Conservation (phyloP, 2,113 vertebrate genomes). For the Catagonus wagneri region DNA sequence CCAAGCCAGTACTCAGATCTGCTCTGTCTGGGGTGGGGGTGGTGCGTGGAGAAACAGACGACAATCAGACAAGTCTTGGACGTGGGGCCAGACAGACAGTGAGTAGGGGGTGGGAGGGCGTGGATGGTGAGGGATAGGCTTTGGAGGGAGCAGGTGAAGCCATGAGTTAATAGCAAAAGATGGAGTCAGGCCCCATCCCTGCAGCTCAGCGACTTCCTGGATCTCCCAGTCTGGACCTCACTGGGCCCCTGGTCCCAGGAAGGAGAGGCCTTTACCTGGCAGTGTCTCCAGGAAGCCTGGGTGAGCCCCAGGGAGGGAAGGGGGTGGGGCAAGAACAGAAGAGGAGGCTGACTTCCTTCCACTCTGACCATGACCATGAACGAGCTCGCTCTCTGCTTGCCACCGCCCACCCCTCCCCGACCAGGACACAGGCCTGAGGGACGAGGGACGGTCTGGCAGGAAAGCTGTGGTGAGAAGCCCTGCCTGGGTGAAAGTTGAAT, state of each 20-base stretch:
- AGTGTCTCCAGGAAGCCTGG: background rate
- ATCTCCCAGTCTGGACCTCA: background rate
- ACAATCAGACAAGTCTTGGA: background rate
- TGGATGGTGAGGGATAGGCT: too few species aligned
- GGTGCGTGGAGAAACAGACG: background rate
- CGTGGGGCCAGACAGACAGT: background rate
- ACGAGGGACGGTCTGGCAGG: background rate
- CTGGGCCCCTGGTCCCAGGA: too few species aligned
- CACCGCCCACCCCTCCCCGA: rapidly evolving
- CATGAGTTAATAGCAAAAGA: background rate
- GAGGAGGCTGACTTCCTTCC: background rate
- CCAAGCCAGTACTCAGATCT: background rate
- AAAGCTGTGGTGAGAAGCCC: background rate
- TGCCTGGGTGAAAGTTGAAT: background rate
- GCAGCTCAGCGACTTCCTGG: background rate
- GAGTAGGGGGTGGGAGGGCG: background rate
- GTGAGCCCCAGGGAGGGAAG: background rate
- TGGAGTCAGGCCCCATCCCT: background rate
- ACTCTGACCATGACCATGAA: rapidly evolving
- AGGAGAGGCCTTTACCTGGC: background rate
- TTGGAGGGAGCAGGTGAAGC: background rate
- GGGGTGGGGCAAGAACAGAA: background rate
- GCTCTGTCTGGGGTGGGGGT: background rate
- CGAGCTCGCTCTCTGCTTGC: background rate
- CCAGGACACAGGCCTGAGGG: background rate